Evolutionary conservation across 2,113 vertebrate species (phyloP), one percentile per base, ranked within the genome.

Genomic region (Megaceryle torquata): DNA sequence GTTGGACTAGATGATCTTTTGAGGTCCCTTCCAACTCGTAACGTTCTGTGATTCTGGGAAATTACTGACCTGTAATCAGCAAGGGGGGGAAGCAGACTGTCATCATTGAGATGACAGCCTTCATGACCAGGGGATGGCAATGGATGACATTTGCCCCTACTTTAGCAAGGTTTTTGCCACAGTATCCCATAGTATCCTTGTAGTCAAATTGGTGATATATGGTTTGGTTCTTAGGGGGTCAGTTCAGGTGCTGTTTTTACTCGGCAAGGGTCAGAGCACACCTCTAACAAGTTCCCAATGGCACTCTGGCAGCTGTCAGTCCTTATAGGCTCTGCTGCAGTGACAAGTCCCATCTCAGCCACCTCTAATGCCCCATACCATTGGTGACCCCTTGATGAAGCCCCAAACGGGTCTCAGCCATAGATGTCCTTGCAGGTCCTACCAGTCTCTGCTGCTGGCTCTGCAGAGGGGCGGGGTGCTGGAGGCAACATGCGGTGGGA

Each of bases 331-430:
- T 92, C 59, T 61, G n/a, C 22, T 1, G 1, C 48, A 64, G 44
- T 43, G 20, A 33, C 2, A 8, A 51, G 64, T 61, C 50, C 76
- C 37, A 67, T 25, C 68, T 74, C 72, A 31, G 77, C 56, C 54
- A 15, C 28, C 28, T 39, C 22, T 31, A 16, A 5, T 37, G 37
- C 8, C 41, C 33, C 1, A 1, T 0, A 0, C 35, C 2, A 0
- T 1, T 39, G 68, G 44, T 41, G 65, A 43, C 29, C 57, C 59
- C 50, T 72, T 18, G 29, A 37, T 3, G 11, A 65, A 80, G 54
- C 37, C 44, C 43, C 50, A 29, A 5, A 43, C 6, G 3, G 5
- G 15, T 68, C 6, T 3, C 46, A 70, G 51, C 33, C 59, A 17
- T 1, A 3, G 7, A 43, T 3, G 6, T 65, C 72, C 29, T 50